Evolutionary conservation across 1,140 invertebrate species (phyloP).

Genomic region (Arctopsyche grandis): DNA sequence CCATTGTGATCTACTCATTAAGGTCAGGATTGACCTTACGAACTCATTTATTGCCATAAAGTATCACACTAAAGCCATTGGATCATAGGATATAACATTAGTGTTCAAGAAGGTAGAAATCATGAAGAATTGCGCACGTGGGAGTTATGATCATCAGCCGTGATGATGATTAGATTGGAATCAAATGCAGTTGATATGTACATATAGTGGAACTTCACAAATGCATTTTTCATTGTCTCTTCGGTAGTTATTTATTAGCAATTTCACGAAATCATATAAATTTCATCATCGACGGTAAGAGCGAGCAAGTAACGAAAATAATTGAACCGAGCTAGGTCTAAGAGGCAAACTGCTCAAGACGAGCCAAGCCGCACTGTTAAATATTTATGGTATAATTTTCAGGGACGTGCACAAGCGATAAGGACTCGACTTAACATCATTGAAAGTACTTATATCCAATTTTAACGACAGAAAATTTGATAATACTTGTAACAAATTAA

Average conservation of each 20-base stretch:
- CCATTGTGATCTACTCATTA: too few relatives aligned
- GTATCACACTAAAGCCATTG: too few relatives aligned
- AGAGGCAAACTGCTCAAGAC: neutral
- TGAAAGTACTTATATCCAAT: neutral
- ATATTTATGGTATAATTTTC: slow-evolving; percentile 4
- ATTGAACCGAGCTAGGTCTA: neutral
- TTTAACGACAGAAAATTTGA: neutral
- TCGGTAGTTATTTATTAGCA: neutral
- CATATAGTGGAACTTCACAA: neutral
- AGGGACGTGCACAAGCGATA: neutral
- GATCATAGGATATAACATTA: too few relatives aligned
- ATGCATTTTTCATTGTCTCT: neutral
- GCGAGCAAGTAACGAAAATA: slow-evolving; percentile 8
- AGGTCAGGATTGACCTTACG: too few relatives aligned
- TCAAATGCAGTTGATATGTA: too few relatives aligned
- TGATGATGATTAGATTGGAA: too few relatives aligned
- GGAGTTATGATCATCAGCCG: too few relatives aligned
- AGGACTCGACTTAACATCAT: neutral
- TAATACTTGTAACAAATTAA: too few relatives aligned
- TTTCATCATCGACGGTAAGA: slow-evolving; percentile 1
- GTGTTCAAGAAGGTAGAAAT: too few relatives aligned
- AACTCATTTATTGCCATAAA: too few relatives aligned
- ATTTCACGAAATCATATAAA: slow-evolving; percentile 13
- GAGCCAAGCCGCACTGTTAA: neutral
- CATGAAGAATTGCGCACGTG: too few relatives aligned